Evolutionary conservation across 2,888 invertebrate species (phyloP).

Genomic region (Rhogogaster chlorosoma): DNA sequence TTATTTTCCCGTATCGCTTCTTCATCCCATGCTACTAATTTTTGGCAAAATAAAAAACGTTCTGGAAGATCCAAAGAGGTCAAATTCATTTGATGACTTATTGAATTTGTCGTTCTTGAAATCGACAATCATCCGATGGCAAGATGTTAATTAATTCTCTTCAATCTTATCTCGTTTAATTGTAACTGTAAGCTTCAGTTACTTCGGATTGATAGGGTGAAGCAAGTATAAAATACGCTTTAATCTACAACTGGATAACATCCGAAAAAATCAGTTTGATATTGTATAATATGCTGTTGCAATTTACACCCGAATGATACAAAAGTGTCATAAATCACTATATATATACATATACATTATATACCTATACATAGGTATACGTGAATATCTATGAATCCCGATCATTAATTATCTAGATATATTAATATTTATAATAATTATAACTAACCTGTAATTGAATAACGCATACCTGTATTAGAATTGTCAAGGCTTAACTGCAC

Average conservation of each 20-base stretch:
- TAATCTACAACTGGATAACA: background rate
- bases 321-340: background rate
- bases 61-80: background rate
- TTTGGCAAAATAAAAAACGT: background rate
- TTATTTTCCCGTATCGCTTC: background rate
- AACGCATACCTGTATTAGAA: slow-evolving; percentile 3
- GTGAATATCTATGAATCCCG: background rate
- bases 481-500: slow-evolving; percentile 41
- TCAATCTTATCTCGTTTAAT: background rate
- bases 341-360: background rate
- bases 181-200: background rate
- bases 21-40: background rate
- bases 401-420: background rate
- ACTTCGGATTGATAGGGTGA: background rate
- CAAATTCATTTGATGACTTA: background rate
- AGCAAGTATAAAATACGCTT: slow-evolving; percentile 1
- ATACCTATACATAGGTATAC: slow-evolving; percentile 15
- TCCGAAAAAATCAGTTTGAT: background rate
- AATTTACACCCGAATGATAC: slow-evolving; percentile 17
- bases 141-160: background rate
- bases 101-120: background rate
- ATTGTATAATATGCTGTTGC: background rate
- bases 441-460: slow-evolving; percentile 38
- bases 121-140: background rate
- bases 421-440: slow-evolving; percentile 38